Percentiles rank a stretch among this genome's conserved stretches.
phyloP scores from a whole-genome alignment of 2,113 vertebrate species.

The Chaenocephalus aceratus region DNA sequence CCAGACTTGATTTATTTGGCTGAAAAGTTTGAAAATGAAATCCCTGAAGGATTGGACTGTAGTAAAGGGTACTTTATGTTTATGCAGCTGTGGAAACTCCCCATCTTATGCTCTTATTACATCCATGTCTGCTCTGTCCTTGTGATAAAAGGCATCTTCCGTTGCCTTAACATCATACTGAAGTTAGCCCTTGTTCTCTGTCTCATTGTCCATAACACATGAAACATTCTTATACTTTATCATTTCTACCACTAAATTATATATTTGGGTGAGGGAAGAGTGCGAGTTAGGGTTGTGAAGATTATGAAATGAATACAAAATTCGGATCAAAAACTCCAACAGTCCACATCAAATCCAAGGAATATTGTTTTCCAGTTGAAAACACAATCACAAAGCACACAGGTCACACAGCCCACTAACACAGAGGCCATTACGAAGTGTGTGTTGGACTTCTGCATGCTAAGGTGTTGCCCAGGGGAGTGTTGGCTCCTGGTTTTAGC shows the following conservation, averaged over 20 bases:
- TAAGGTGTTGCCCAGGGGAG: neutral
- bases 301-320: too few species aligned
- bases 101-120: neutral
- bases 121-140: neutral
- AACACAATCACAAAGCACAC: neutral
- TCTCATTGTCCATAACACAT: neutral
- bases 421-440: constrained; percentile 19
- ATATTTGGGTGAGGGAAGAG: neutral
- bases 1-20: neutral
- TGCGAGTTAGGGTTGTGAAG: too few species aligned
- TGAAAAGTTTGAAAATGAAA: neutral
- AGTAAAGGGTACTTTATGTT: neutral
- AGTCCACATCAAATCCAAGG: constrained; percentile 2
- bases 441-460: neutral
- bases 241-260: neutral
- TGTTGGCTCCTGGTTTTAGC: constrained; percentile 3
- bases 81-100: neutral
- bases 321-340: neutral
- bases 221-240: too few species aligned
- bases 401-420: neutral
- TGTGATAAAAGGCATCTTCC: neutral
- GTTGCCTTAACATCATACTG: neutral
- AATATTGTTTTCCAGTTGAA: neutral
- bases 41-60: neutral
- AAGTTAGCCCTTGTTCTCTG: neutral